Evolutionary conservation across 2,888 invertebrate species (phyloP), one percentile per base, ranked within the genome.

Genomic region (Plagodis pulveraria): DNA sequence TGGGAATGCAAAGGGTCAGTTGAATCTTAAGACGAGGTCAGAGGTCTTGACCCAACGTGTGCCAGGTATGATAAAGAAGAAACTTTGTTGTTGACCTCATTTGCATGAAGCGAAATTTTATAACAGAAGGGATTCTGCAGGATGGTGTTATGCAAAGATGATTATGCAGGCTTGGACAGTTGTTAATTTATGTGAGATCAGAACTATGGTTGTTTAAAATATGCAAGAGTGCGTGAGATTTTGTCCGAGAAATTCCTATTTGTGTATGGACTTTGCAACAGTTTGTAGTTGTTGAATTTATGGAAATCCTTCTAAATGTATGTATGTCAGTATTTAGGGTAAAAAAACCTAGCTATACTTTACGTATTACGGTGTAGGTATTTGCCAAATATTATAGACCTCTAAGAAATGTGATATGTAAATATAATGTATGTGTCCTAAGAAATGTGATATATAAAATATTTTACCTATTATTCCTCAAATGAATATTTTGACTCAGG

Each of bases 1-100:
- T 91, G 91, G 80, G 91, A 91, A 87, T 72, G 81, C 84, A 81
- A 81, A 68, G 78, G 88, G 87, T 87, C 87, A 82, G 84, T 79
- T 72, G 72, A 74, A 80, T 77, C 80, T 80, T 76, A 73, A 75
- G 73, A 75, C 76, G 73, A 81, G 87, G 85, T 89, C 87, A 83
- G 40, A 81, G 86, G 87, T 87, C 84, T 87, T 90, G 87, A 91
- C 91, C 91, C 87, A 76, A 80, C 81, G 86, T 83, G 84, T 83
- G 84, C 66, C 72, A 45, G 9, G 45, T 64, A 62, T 57, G 48
- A 69, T 70, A 63, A 64, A 38, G 43, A 58, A 50, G 35, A 57
- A 33, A 42, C 67, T 65, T 46, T 71, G 77, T 77, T 52, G 42
- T 40, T 71, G 72, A 76, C 63, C 51, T 60, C 45, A 86, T 88